Evolutionary conservation across 2,888 invertebrate species (phyloP).

Genomic region (Plagodis dolabraria): DNA sequence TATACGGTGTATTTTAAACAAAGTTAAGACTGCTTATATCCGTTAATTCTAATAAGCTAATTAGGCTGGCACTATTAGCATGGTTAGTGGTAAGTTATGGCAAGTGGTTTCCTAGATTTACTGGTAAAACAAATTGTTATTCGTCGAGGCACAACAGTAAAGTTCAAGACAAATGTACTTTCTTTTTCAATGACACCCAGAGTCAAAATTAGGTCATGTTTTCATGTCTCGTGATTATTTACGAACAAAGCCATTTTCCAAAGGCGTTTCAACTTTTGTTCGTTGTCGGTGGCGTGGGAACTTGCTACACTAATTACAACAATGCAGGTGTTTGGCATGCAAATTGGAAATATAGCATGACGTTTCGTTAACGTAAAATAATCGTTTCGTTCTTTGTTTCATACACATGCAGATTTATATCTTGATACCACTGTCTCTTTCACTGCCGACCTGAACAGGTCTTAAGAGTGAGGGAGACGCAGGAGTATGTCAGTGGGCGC

Average conservation of each 20-base stretch:
- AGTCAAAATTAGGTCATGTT: too few relatives aligned
- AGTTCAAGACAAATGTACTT: too few relatives aligned
- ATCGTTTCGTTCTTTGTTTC: conserved; percentile 56
- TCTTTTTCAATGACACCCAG: too few relatives aligned
- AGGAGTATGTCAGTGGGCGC: conserved; percentile 73
- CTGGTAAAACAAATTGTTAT: too few relatives aligned
- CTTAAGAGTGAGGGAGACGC: conserved; percentile 58
- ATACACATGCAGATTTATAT: conserved; percentile 45
- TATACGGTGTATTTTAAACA: too few relatives aligned
- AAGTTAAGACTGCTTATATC: too few relatives aligned
- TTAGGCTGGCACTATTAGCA: too few relatives aligned
- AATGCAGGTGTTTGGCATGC: conserved; percentile 61
- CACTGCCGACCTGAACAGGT: conserved; percentile 39
- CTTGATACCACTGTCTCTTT: conserved; percentile 38
- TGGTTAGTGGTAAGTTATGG: too few relatives aligned
- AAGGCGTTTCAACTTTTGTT: conserved; percentile 15
- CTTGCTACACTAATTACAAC: conserved; percentile 58
- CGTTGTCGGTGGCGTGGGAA: conserved; percentile 40
- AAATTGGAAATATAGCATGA: conserved; percentile 64
- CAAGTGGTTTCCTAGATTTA: too few relatives aligned
- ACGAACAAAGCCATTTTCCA: conserved; percentile 5
- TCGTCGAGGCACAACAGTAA: too few relatives aligned
- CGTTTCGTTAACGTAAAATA: conserved; percentile 51
- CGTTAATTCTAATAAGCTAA: too few relatives aligned
- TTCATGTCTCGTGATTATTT: too few relatives aligned